phyloP scores from a whole-genome alignment of 2,113 vertebrate species.

The Entomyzon cyanotis region DNA sequence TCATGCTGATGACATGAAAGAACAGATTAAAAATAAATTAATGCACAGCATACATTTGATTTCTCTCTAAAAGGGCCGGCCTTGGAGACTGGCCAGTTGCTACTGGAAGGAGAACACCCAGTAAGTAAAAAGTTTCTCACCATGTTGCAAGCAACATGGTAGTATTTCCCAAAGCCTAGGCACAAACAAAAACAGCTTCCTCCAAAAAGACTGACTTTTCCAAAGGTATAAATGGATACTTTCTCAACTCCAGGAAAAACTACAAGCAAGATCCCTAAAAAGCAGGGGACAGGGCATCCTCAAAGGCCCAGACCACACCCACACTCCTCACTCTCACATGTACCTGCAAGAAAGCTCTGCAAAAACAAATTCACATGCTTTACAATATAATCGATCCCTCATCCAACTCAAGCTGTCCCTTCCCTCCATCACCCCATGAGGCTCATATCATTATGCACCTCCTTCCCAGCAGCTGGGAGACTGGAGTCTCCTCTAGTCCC shows the following conservation, averaged over 20 bases:
- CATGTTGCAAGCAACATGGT: background rate
- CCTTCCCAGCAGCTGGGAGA: background rate
- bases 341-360: background rate
- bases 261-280: background rate
- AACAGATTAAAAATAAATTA: background rate
- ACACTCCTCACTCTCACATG: rapidly evolving
- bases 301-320: background rate
- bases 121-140: background rate
- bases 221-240: background rate
- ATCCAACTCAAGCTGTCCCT: background rate
- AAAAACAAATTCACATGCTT: background rate
- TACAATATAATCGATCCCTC: background rate
- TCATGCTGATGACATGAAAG: background rate
- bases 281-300: background rate
- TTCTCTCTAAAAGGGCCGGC: background rate
- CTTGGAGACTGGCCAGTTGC: background rate
- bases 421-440: background rate
- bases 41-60: background rate
- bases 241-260: background rate
- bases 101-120: background rate
- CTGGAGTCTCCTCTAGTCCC: background rate
- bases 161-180: background rate
- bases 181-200: background rate
- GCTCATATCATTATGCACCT: rapidly evolving
- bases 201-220: background rate